A percentile compares a stretch with the other conserved stretches of the same genome.
These are phyloP conservation scores for Lethenteron reissneri DNA, from an alignment of 2,113 vertebrate species.

Conservation along the genomic window DNA sequence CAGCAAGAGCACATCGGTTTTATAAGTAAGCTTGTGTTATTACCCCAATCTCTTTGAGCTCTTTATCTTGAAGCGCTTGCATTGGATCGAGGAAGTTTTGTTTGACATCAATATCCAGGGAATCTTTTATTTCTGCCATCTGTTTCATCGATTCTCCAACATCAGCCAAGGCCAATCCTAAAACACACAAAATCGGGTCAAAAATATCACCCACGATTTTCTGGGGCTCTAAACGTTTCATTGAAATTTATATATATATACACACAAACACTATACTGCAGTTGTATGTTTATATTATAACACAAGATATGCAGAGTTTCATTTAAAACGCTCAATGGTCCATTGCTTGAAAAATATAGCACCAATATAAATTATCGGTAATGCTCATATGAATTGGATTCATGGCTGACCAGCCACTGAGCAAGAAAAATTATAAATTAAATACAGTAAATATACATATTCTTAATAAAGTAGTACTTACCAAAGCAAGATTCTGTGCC, in stretches of 20 bases:
- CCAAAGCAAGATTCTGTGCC: constrained; percentile 60
- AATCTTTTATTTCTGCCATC: constrained; percentile 75
- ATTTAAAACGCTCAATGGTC: too few species aligned
- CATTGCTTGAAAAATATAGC: constrained; percentile 8
- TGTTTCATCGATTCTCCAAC: constrained; percentile 70
- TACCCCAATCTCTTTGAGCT: constrained; percentile 76
- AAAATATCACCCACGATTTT: too few species aligned
- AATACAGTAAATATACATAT: too few species aligned
- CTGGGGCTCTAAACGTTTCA: too few species aligned
- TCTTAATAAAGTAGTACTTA: constrained; percentile 18
- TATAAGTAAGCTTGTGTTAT: constrained; percentile 11
- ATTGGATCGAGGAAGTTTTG: constrained; percentile 79
- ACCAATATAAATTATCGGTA: neutral
- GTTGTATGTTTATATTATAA: too few species aligned
- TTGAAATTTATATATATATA: too few species aligned
- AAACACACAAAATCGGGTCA: neutral
- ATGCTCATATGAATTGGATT: too few species aligned
- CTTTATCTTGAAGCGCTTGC: constrained; percentile 70
- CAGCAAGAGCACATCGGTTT: too few species aligned
- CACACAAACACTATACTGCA: too few species aligned
- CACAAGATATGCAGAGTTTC: too few species aligned
- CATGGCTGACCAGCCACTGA: too few species aligned
- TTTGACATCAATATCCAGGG: constrained; percentile 68
- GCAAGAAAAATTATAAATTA: too few species aligned
- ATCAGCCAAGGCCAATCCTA: constrained; percentile 48